These are phyloP conservation scores for Willowsia nigromaculata DNA, from an alignment of 2,888 invertebrate genomes.

Conservation along the genomic window DNA sequence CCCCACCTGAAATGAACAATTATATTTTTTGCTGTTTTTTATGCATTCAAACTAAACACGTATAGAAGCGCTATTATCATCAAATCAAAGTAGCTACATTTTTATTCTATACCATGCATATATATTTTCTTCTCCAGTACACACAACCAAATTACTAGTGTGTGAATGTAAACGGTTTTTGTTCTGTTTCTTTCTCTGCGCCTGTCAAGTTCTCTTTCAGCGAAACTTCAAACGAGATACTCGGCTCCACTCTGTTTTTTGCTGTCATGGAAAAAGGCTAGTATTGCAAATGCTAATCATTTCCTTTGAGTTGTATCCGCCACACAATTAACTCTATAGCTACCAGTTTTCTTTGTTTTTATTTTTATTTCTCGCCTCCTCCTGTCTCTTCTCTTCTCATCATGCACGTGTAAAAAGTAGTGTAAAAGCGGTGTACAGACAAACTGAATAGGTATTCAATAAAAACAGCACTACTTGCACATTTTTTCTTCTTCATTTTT, in stretches of 20 bases:
- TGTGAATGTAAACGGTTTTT: slow-evolving; percentile 6
- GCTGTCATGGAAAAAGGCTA: background rate
- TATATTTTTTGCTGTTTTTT: background rate
- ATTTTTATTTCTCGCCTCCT: background rate
- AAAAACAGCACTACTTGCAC: background rate
- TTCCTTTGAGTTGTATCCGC: slow-evolving; percentile 69
- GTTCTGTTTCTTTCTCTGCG: background rate
- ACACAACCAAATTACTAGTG: background rate
- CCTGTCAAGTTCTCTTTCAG: background rate
- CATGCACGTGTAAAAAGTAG: background rate
- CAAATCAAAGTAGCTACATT: background rate
- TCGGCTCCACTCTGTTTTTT: background rate
- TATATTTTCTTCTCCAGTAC: background rate
- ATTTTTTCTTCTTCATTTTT: background rate
- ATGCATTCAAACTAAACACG: background rate
- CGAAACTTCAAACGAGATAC: background rate
- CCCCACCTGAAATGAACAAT: background rate
- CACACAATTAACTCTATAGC: slow-evolving; percentile 54
- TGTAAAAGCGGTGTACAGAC: background rate
- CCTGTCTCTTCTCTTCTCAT: background rate
- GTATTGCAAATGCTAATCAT: slow-evolving; percentile 62
- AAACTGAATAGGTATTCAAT: background rate
- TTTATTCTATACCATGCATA: background rate
- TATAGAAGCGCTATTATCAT: background rate
- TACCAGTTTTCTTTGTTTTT: slow-evolving; percentile 4